Base-by-base conservation (phyloP, 2,888 invertebrate genomes). In the Heteromyza rotundicornis region DNA sequence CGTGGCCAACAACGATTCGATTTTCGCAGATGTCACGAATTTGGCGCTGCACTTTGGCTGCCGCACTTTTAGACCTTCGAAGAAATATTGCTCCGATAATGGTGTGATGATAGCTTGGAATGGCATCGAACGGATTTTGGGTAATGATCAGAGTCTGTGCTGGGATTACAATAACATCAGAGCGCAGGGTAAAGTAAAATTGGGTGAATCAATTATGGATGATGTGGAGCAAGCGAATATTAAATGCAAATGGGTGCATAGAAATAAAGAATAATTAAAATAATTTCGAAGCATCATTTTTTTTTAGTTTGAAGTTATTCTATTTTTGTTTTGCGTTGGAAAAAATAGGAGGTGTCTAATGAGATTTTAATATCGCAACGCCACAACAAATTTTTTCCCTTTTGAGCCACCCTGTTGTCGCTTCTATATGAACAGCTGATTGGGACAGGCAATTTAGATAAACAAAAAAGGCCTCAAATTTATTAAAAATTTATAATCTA, bases 61-160 rank as follows among this genome's bases (percentile, higher is more conserved):
- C 73, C 85, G 84, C 74, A 84, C 94, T 2, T 85, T 88, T 60
- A 87, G 92, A 61, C 96, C 98, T 14, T 92, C 95, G 2, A 89
- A 91, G 20, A 86, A 87, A 75, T 86, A 96, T 10, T 99, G 99
- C 80, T 96, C 96, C 0, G 99, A 99, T 81, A 99, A 99, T 87
- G 99, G 98, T 7, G 88, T 96, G 32, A 99, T 99, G 99, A 94
- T 99, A 73, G 98, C 98, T 17, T 98, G 98, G 97, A 97, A 97
- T 86, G 98, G 95, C 8, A 85, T 96, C 57, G 97, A 98, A 84
- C 91, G 89, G 51, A 24, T 49, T 60, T 40, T 58, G 2, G 60
- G 68, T n/a, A 36, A 63, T 16, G 16, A 62, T 2, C 19, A 27
- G 24, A 49, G 50, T 2, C 49, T 76, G 49, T 73, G 72, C 24